Base-by-base conservation (phyloP, 2,113 vertebrate genomes). In the Nerophis lumbriciformis region DNA sequence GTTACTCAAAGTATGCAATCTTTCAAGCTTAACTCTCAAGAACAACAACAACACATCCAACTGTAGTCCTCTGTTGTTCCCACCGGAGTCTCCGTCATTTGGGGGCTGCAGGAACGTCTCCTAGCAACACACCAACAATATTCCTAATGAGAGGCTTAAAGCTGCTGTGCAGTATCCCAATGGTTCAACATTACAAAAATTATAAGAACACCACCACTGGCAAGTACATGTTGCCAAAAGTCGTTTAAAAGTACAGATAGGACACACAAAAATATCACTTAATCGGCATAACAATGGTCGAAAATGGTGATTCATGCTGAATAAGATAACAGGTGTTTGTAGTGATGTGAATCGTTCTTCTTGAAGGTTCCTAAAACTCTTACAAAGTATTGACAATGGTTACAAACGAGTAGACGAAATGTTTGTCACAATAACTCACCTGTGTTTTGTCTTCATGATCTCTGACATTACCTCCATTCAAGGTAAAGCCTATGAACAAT, bases 61-160 rank as follows among this genome's bases (percentile, higher is more conserved):
- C 16, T 38, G 71, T 35, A 62, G 68, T 42, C 52, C 44, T 53
- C 11, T 48, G 28, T 54, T 6, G 0, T 51, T 60, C 56, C 50
- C 65, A 73, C 66, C 72, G 61, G 70, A 77, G 76, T 65, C 38
- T 35, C 38, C 21, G 21, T 61, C 54, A 71, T 67, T 28, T 1
- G 37, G 67, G 66, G 66, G 36, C 16, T 57, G 19, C 51, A 38
- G 62, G 62, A 56, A 45, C 1, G 76, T 85, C 50, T 15, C 72
- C 36, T 53, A 15, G 68, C 73, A 75, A 72, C 80, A 59, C 58
- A 44, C 48, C 59, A 63, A 45, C 66, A 74, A 4, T 45, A 9
- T 45, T n/a, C 37, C 55, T 64, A 68, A 77, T 66, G 49, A 76
- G 61, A 55, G 48, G 37, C 12, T 59, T 48, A 48, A 28, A 28